phyloP scores from a whole-genome alignment of 2,888 invertebrate genomes.

The Helicoverpa assulta region DNA sequence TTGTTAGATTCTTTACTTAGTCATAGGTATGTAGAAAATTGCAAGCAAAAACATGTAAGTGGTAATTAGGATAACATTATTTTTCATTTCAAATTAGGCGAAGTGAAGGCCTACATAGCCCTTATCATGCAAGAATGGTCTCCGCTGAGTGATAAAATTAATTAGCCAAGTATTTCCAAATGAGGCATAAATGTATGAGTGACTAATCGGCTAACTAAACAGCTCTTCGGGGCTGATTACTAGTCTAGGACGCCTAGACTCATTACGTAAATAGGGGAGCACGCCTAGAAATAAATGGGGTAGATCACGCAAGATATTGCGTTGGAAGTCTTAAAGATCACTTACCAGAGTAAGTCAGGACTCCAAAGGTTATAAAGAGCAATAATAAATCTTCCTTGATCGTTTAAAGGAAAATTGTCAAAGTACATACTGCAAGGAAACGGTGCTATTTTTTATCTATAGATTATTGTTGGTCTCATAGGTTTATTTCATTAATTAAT shows the following conservation, averaged over 20 bases:
- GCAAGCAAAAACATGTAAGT: not conserved
- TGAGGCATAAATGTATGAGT: not conserved
- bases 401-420: conserved; percentile 7
- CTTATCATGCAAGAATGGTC: not conserved
- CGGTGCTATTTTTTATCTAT: too few relatives aligned
- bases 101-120: not conserved
- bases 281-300: conserved; percentile 33
- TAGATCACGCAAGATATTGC: conserved; percentile 15
- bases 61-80: not conserved
- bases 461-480: too few relatives aligned
- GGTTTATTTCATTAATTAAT: too few relatives aligned
- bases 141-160: not conserved
- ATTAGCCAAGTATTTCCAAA: not conserved
- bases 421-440: not conserved
- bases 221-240: conserved; percentile 15
- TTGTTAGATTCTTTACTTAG: too few relatives aligned
- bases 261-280: conserved; percentile 15
- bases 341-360: not conserved
- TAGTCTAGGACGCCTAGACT: conserved; percentile 3
- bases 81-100: not conserved
- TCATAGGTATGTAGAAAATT: too few relatives aligned
- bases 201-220: conserved; percentile 17
- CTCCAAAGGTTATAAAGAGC: conserved; percentile 17
- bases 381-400: conserved; percentile 6
- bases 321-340: conserved; percentile 12